Evolutionary conservation across 2,888 invertebrate species (phyloP), one percentile per base, ranked within the genome.

Genomic region (Amphimallon solstitiale): DNA sequence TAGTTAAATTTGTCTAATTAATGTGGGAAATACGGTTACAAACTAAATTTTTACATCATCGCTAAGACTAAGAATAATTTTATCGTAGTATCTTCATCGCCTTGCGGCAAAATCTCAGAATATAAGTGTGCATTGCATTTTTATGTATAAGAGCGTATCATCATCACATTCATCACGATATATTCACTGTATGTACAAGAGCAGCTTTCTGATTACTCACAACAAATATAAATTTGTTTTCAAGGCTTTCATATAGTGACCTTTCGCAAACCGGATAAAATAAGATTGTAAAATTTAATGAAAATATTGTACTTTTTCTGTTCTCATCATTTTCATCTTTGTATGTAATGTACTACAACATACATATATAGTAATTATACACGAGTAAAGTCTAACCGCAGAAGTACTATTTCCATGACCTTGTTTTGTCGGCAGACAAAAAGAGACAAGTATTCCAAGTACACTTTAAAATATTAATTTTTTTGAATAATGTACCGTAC

Each of bases 221-320:
- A 35, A 51, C 19, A 19, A 9, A 17, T 46, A 19, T 51, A 51
- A 37, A 17, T 35, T 21, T 14, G 56, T 23, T 56, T 56, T 23
- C 56, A 56, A 56, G 56, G 56, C 14, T 38, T 14, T 38, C 23
- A 40, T 5, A 29, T 40, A 56, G 40, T 40, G 23, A 56, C 56
- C 56, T 56, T 56, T 56, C 38, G 37, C 40, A 21, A 56, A 21
- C 56, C 56, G 56, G 56, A 40, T 56, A 23, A 21, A 19, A 40
- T 56, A 40, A 40, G 56, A 56, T 40, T 23, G 21, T 56, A 56
- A 56, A 56, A 56, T 40, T 56, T 56, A 56, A 23, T 56, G 40
- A 56, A 54, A 51, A 56, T 40, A 23, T 12, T 12, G 56, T 56
- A 56, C 40, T 56, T 56, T 56, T 56, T 56, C 56, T 56, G 40